phyloP scores from a whole-genome alignment of 2,888 invertebrate species.

The Aspidiotus rigidus region DNA sequence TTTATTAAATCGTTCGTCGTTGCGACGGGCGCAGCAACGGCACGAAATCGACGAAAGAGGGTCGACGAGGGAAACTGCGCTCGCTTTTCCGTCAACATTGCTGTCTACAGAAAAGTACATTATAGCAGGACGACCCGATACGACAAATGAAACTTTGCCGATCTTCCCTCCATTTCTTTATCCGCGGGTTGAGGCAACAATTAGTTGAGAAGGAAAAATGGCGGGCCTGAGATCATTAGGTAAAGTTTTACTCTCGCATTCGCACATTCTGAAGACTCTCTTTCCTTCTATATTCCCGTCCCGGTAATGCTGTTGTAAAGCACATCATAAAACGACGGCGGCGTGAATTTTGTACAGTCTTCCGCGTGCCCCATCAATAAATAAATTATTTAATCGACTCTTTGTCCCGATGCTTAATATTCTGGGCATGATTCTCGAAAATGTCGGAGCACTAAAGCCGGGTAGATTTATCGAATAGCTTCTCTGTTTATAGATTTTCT shows the following conservation, averaged over 20 bases:
- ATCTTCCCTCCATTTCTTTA: constrained; percentile 1
- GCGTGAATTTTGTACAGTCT: too few species aligned
- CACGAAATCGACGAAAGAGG: constrained; percentile 9
- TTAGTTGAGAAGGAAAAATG: constrained; percentile 25
- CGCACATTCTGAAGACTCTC: neutral
- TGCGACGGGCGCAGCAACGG: neutral
- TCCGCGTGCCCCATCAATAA: too few species aligned
- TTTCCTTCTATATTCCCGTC: constrained; percentile 12
- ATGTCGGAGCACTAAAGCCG: too few species aligned
- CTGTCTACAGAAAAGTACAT: neutral
- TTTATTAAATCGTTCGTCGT: constrained; percentile 29
- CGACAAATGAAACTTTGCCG: neutral
- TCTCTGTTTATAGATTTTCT: too few species aligned
- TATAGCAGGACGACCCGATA: too few species aligned
- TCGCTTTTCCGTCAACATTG: neutral
- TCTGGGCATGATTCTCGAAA: too few species aligned
- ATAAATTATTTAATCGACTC: too few species aligned
- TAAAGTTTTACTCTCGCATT: constrained; percentile 6
- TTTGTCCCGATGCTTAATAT: too few species aligned
- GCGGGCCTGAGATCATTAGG: constrained; percentile 25
- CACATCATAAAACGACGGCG: too few species aligned
- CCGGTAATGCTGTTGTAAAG: too few species aligned
- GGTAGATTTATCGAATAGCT: too few species aligned
- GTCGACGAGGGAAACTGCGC: constrained; percentile 5
- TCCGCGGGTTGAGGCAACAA: neutral